phyloP scores from a whole-genome alignment of 2,888 invertebrate genomes.

The Eristalis intricaria region DNA sequence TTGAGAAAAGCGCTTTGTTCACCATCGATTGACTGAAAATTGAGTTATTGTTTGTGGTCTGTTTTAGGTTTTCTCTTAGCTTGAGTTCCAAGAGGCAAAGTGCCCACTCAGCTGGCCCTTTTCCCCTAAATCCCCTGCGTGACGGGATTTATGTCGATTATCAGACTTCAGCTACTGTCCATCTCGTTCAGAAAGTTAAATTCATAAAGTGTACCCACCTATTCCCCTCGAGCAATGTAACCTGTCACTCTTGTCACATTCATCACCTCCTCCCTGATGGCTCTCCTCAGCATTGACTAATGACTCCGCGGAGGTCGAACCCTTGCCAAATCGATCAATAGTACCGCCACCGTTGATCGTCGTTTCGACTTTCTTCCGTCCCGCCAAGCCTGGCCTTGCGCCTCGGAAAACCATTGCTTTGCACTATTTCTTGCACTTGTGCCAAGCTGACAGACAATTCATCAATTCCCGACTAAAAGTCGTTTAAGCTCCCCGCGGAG shows the following conservation, averaged over 20 bases:
- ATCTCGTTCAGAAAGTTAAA: not conserved
- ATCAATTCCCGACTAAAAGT: constrained; percentile 15
- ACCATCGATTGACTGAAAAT: too few species aligned
- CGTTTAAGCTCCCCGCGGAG: not conserved
- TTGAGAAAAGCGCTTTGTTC: too few species aligned
- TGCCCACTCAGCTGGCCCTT: too few species aligned
- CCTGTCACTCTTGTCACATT: not conserved
- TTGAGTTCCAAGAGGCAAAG: too few species aligned
- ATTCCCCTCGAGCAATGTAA: not conserved
- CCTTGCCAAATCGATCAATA: constrained; percentile 46
- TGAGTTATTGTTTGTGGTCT: too few species aligned
- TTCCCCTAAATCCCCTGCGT: too few species aligned
- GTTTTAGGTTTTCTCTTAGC: too few species aligned
- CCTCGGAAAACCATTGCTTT: constrained; percentile 37
- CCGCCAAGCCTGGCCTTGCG: constrained; percentile 12
- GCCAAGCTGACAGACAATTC: constrained; percentile 57
- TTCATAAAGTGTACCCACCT: not conserved
- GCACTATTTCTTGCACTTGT: constrained; percentile 44
- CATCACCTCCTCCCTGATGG: not conserved
- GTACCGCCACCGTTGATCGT: not conserved
- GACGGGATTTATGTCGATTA: too few species aligned
- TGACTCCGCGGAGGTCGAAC: not conserved
- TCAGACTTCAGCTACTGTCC: too few species aligned
- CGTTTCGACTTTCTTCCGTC: constrained; percentile 44
- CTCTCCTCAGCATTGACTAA: not conserved